Evolutionary conservation across 2,113 vertebrate species (phyloP).

Genomic region (Lasiurus borealis): DNA sequence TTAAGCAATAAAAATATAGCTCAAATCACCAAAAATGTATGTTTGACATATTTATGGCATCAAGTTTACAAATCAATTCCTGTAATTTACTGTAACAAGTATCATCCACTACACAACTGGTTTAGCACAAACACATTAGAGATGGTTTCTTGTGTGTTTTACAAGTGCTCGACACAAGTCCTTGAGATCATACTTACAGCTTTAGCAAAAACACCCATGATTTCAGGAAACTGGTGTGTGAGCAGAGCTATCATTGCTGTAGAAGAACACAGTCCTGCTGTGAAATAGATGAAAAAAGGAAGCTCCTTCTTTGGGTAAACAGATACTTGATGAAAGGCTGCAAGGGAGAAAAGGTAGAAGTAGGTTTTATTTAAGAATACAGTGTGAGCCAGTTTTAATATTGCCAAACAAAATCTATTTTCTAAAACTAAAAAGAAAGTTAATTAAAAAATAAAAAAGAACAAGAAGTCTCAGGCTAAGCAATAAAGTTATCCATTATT

Average conservation of each 20-base stretch:
- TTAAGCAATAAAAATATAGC: constrained; percentile 72
- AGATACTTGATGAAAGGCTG: constrained; percentile 98
- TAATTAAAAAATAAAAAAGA: constrained; percentile 67
- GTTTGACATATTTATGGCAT: constrained; percentile 62
- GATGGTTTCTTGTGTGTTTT: constrained; percentile 47
- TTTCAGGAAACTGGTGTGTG: constrained; percentile 98
- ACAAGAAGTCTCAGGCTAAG: constrained; percentile 45
- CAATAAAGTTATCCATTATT: constrained; percentile 39
- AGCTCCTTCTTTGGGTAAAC: constrained; percentile 99
- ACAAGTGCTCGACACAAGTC: constrained; percentile 66
- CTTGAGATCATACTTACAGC: constrained; percentile 90
- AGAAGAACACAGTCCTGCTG: constrained; percentile 98
- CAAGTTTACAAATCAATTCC: constrained; percentile 69
- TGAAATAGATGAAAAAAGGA: constrained; percentile 99
- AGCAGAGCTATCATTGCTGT: constrained; percentile 99
- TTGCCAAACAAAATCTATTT: constrained; percentile 61
- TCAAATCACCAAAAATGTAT: constrained; percentile 62
- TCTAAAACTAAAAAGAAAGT: constrained; percentile 68
- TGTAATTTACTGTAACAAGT: constrained; percentile 49
- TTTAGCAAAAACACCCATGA: constrained; percentile 98
- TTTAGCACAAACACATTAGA: constrained; percentile 48
- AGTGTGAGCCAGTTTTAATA: constrained; percentile 61
- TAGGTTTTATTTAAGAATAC: constrained; percentile 63
- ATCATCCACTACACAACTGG: constrained; percentile 11
- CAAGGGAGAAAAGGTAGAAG: constrained; percentile 67